Conservation (phyloP, 1,140 invertebrate species). For the Macrotrachela quadricornifera region DNA sequence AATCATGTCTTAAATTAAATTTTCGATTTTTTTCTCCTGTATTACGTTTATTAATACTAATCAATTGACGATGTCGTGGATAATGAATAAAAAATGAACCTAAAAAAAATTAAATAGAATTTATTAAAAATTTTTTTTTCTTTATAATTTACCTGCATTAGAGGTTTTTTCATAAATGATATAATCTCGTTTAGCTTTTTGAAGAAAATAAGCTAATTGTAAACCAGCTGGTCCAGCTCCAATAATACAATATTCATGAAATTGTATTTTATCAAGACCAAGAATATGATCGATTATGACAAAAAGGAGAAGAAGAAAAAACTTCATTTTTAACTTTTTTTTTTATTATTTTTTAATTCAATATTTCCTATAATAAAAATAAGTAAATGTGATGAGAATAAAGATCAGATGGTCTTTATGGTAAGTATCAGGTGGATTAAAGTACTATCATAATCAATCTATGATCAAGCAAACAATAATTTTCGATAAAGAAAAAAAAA, state of each 20-base stretch:
- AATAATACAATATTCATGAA: constrained; percentile 30
- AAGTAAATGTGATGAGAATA: too few species aligned
- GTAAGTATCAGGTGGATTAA: too few species aligned
- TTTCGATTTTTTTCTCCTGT: constrained; percentile 32
- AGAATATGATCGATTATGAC: background rate
- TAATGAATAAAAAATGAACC: constrained; percentile 29
- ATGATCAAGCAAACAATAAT: too few species aligned
- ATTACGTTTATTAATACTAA: constrained; percentile 33
- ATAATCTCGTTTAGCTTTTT: constrained; percentile 24
- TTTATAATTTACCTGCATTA: constrained; percentile 14
- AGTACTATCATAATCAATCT: too few species aligned
- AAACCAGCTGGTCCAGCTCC: constrained; percentile 32
- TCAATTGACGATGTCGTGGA: constrained; percentile 31
- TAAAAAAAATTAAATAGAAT: too few species aligned
- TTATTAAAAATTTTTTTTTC: too few species aligned
- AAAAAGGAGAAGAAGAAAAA: background rate
- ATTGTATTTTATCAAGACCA: background rate
- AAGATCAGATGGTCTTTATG: too few species aligned
- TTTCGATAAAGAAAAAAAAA: too few species aligned
- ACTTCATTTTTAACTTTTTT: background rate
- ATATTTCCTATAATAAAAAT: too few species aligned
- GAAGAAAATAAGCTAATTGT: constrained; percentile 29
- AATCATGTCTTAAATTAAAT: constrained; percentile 34
- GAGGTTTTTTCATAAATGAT: constrained; percentile 29
- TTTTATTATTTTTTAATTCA: too few species aligned